Evolutionary conservation across 2,113 vertebrate species (phyloP), one percentile per base, ranked within the genome.

Genomic region (Eulemur macaco): DNA sequence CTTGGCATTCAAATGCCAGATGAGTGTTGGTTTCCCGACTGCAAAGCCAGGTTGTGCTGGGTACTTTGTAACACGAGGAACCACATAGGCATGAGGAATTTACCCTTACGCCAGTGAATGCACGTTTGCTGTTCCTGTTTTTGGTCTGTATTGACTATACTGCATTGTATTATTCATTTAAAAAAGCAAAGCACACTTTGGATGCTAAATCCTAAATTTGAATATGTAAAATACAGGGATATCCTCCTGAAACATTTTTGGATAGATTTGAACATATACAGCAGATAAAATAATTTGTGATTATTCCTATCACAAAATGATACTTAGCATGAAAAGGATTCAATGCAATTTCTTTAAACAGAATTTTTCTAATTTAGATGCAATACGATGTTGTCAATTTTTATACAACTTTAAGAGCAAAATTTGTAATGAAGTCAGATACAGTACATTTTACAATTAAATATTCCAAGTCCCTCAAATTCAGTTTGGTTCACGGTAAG

Each of bases 11-110:
- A 97, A 89, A 84, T 91, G 84, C 83, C 15, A 0, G 54, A 91
- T 77, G 56, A 47, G 42, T 96, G 91, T 29, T 71, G 60, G 88
- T 94, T 95, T 69, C 20, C 81, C 47, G 94, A 95, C 96, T 42
- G 58, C 89, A 96, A 80, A 96, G 7, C 45, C 29, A 97, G 68
- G 96, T 58, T 93, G 73, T 87, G 95, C 60, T 92, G 64, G 68
- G 58, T 42, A 27, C 77, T 89, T 82, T 37, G 64, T 95, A 77
- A 39, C 20, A 58, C 11, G 31, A 64, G 63, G 93, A 78, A 12
- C 52, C 56, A 69, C 27, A 27, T 74, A 73, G 82, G 71, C 47
- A 31, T 56, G 20, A 45, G 64, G 80, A 96, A 60, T 47, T 1
- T 31, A 63, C 20, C 50, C 69, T 69, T 94, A 69, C 86, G 47